phyloP scores from a whole-genome alignment of 2,113 vertebrate genomes.

The Megalops atlanticus region DNA sequence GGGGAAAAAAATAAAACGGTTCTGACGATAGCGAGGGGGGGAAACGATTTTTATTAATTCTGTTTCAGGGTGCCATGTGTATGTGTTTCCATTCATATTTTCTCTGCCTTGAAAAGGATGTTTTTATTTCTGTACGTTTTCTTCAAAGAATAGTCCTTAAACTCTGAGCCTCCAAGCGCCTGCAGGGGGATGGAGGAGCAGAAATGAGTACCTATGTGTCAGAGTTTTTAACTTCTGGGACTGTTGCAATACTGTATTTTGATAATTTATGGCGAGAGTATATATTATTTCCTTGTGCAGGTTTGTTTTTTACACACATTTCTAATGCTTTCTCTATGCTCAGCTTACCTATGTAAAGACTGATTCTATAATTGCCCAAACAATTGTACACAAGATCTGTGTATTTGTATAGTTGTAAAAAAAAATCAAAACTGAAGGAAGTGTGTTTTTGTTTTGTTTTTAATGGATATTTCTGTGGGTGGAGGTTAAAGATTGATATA shows the following conservation, averaged over 20 bases:
- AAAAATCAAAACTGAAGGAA: conserved; percentile 77
- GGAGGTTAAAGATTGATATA: conserved; percentile 64
- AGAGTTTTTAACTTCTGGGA: conserved; percentile 88
- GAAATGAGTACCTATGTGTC: conserved; percentile 81
- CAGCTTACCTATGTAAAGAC: conserved; percentile 75
- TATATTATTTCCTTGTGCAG: conserved; percentile 84
- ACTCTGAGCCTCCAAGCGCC: conserved; percentile 77
- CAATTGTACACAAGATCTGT: conserved; percentile 79
- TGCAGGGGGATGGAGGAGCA: conserved; percentile 66
- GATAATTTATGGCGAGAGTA: conserved; percentile 73
- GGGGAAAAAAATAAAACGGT: conserved; percentile 34
- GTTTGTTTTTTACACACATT: conserved; percentile 86
- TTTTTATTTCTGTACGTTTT: conserved; percentile 50
- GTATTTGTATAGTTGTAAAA: conserved; percentile 94
- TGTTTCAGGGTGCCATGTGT: conserved; percentile 37
- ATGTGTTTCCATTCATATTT: conserved; percentile 15
- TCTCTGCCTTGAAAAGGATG: conserved; percentile 33
- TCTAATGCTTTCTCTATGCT: conserved; percentile 86
- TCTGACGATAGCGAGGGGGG: neutral
- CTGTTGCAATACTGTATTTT: conserved; percentile 94
- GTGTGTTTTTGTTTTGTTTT: conserved; percentile 89
- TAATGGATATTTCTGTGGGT: conserved; percentile 71
- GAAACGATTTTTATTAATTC: conserved; percentile 36
- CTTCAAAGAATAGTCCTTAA: conserved; percentile 58
- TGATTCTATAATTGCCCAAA: conserved; percentile 76